Base-by-base conservation (phyloP, 2,888 invertebrate species). In the Aleiodes testaceus region DNA sequence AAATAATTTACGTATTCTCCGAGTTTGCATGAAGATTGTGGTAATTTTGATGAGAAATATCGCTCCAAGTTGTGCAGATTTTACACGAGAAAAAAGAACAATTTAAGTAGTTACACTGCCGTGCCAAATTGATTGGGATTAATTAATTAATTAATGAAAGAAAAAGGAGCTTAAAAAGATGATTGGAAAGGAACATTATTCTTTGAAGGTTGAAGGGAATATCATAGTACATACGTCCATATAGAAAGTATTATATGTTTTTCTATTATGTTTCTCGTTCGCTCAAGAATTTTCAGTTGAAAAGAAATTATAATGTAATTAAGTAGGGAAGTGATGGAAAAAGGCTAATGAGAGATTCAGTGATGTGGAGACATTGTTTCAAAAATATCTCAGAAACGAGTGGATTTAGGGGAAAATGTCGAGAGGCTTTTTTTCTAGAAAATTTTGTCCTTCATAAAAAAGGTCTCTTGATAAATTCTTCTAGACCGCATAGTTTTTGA, bases 211-310 rank as follows among this genome's bases (percentile, higher is more conserved):
- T 59, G 42, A 42, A 36, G 59, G 36, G 47, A 64, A 26, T n/a
- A 64, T 64, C 47, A 18, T 47, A 44, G 18, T 42, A 47, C 30
- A 66, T 66, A 53, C 66, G 66, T 66, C 66, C 66, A 66, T 53
- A 42, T 66, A 66, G 53, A 66, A 66, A 66, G 52, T 66, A 66
- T 66, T 66, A 66, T 66, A 44, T 65, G 42, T 59, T 30, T 36
- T 65, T 18, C 12, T 26, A 47, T 64, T 64, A 14, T 49, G 16
- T 50, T 66, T 36, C 16, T 44, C 52, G 30, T 66, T 53, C 52
- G 36, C 52, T 52, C 42, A 66, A 66, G 12, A 36, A 26, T 42
- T 50, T 42, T 50, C 30, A 66, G 16, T 26, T 22, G 47, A 50
- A 14, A 66, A 16, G 4, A 52, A 52, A n/a, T 22, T 18, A 47